Base-by-base conservation (phyloP, 2,888 invertebrate species). In the Standfussiana lucernea region DNA sequence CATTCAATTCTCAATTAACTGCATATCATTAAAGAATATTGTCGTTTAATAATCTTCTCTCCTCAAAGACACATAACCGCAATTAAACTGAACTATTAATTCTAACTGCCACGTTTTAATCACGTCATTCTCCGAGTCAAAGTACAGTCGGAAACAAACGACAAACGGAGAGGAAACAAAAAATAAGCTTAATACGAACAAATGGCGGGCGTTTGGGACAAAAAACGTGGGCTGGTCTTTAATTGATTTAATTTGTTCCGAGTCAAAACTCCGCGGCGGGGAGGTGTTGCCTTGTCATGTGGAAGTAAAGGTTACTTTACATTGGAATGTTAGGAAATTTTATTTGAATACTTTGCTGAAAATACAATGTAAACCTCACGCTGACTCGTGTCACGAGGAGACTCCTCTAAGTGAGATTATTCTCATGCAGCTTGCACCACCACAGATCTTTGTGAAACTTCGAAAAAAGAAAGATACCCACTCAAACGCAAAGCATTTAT, bases 191-290 rank as follows among this genome's bases (percentile, higher is more conserved):
- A 95, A 94, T 92, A 89, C 92, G 93, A 88, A 95, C 94, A 95
- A 95, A 95, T 95, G 94, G 94, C 76, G 88, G 92, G 91, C 92
- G 92, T 94, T 95, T 91, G 91, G 68, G 80, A 88, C 86, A 87
- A 93, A 95, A 95, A 94, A 93, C 91, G 85, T 90, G 89, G 92
- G 90, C 92, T 91, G 92, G 84, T 87, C 93, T 92, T 92, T 96
- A 96, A 96, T 96, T 96, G 96, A 96, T 95, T 96, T 96, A 95
- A 96, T 96, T 96, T 96, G 95, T 96, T 91, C 89, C 86, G 90
- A 95, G 95, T 95, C 95, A 94, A 96, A 96, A 94, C 92, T 93
- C 91, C 76, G 88, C 89, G 87, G 87, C 77, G 88, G 88, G 88
- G 91, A 92, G 92, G 93, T 92, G 93, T 90, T 89, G 90, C 85